A percentile compares a stretch with the other conserved stretches of the same genome.
phyloP scores from a whole-genome alignment of 2,797 vertebrate species.

The Gambusia yucatana region DNA sequence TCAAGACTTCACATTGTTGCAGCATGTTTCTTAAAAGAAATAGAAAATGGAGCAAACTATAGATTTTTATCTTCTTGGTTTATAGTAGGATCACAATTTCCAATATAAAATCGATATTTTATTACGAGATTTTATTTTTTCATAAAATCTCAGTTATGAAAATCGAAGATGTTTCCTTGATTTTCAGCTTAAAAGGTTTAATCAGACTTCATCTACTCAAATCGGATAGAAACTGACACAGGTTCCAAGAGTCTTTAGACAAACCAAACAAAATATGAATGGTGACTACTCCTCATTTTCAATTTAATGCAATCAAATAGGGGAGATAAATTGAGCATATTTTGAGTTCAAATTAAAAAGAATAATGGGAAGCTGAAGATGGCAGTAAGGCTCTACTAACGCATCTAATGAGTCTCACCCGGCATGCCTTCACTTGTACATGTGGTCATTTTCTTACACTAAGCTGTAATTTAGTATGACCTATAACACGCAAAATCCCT shows the following conservation, averaged over 20 bases:
- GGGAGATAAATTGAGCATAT: background rate
- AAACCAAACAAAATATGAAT: background rate
- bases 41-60: background rate
- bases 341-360: background rate
- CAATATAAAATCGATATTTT: background rate
- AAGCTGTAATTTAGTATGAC: slow-evolving; percentile 24
- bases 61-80: background rate
- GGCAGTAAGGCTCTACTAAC: background rate
- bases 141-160: background rate
- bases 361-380: background rate
- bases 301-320: background rate
- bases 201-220: background rate
- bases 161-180: background rate
- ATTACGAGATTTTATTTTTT: too few species aligned
- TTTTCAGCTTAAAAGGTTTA: background rate
- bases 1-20: background rate
- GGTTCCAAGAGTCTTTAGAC: background rate
- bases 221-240: background rate
- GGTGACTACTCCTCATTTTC: background rate
- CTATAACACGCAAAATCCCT: slow-evolving; percentile 14
- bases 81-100: background rate
- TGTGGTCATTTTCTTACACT: slow-evolving; percentile 19
- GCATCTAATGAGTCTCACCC: background rate
- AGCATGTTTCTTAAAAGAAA: background rate
- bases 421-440: background rate